Base-by-base conservation (phyloP, 1,140 invertebrate species). In the Pomacea maculata region DNA sequence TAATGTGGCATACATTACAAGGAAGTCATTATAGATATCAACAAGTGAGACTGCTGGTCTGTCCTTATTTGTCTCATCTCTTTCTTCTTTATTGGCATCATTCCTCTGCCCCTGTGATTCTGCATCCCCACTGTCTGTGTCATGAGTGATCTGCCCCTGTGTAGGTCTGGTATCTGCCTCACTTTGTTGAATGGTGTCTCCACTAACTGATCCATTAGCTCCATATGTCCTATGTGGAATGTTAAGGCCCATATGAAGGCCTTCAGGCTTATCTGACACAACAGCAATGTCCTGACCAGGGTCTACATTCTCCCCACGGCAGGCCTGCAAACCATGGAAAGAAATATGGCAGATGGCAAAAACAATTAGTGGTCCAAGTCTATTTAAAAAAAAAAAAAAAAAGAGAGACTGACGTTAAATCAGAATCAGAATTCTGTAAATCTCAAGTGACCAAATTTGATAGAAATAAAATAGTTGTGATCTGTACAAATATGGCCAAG, bases 1-100 rank as follows among this genome's bases (percentile, higher is more conserved):
- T 80, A 97, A 95, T 52, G 97, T 98, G 15, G 96, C 97, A 91
- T 97, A 98, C 55, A 95, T 95, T 86, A 98, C 95, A 15, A 98
- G 92, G 91, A 98, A 97, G 90, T 99, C 97, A 34, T 97, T 97
- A 91, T 97, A 95, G 81, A 94, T 93, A 19, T 97, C 97, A 3
- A 79, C 61, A 7, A 81, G 83, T 29, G 52, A 64, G 10, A 82
- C 63, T 45, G 34, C 73, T 71, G 10, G 65, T 19, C n/a, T 54
- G 10, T 15, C 12, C n/a, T 57, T 25, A 71, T 57, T 6, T 34
- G 10, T 14, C 67, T 29, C 34, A 17, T 65, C 80, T 65, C 15
- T 71, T 34, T 74, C 75, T 70, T 34, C 25, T 17, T 15, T 12
- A 64, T 55, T 29, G 17, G 55, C 57, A 7, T 4, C 75, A 45